Conservation (phyloP, 1,140 invertebrate species). For the Archegozetes longisetosus region DNA sequence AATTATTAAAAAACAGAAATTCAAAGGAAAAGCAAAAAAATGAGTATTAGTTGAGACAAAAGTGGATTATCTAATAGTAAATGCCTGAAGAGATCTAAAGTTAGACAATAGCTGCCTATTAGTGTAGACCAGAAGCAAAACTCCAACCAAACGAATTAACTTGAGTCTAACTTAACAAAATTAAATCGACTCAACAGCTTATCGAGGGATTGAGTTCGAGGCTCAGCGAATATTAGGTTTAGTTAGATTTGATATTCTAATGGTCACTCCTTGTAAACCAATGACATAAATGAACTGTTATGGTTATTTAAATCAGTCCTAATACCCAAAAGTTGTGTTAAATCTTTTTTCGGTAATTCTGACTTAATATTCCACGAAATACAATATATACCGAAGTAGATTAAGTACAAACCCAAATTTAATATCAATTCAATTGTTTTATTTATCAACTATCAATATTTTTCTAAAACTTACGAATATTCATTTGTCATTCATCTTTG, state of each 20-base stretch:
- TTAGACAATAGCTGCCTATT: slow-evolving; percentile 57
- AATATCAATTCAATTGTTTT: too few relatives aligned
- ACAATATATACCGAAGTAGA: neutral
- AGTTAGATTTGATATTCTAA: slow-evolving; percentile 2
- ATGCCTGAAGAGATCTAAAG: slow-evolving; percentile 45
- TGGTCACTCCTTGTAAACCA: slow-evolving; percentile 36
- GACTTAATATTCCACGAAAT: neutral
- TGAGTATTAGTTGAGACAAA: neutral
- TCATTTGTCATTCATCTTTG: too few relatives aligned
- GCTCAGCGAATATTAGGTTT: slow-evolving; percentile 1
- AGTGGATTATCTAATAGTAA: slow-evolving; percentile 76
- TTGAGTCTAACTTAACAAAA: slow-evolving; percentile 22
- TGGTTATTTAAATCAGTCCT: neutral
- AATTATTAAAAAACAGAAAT: too few relatives aligned
- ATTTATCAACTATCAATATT: too few relatives aligned
- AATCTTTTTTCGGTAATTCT: neutral
- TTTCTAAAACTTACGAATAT: too few relatives aligned
- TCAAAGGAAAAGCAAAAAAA: slow-evolving; percentile 35
- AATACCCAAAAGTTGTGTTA: neutral
- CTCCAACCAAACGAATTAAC: slow-evolving; percentile 22
- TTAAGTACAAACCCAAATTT: too few relatives aligned
- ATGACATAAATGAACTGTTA: slow-evolving; percentile 43
- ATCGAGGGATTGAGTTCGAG: slow-evolving; percentile 2
- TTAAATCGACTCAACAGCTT: slow-evolving; percentile 6
- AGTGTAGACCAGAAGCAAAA: slow-evolving; percentile 56